Percentiles rank a stretch among this genome's conserved stretches.
Evolutionary conservation across 1,140 invertebrate genomes (phyloP).

Genomic region (Eumaeus atala): DNA sequence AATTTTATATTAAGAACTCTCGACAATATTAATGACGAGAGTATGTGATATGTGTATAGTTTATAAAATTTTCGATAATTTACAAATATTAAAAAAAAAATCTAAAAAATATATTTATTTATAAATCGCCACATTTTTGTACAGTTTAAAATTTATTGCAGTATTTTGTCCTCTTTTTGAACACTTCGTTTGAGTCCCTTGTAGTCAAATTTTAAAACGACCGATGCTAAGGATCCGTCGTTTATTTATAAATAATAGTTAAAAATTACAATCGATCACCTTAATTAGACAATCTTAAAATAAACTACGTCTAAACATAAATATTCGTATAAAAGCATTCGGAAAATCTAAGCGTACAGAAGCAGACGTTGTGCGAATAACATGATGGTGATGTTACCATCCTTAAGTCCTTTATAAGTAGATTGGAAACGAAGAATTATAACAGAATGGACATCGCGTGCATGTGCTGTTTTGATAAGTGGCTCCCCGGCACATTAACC

Average conservation of each 20-base stretch:
- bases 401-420: neutral
- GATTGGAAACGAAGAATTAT: neutral
- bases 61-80: too few relatives aligned
- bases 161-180: slow-evolving; percentile 5
- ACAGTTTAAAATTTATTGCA: neutral
- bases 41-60: too few relatives aligned
- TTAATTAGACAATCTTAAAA: slow-evolving; percentile 39
- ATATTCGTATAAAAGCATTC: slow-evolving; percentile 48
- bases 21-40: too few relatives aligned
- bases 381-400: neutral
- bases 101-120: too few relatives aligned
- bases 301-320: slow-evolving; percentile 40
- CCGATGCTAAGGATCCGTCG: too few relatives aligned
- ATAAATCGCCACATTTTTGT: too few relatives aligned
- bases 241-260: slow-evolving; percentile 12
- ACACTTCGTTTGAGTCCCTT: slow-evolving; percentile 2
- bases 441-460: too few relatives aligned
- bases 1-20: too few relatives aligned
- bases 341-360: slow-evolving; percentile 52
- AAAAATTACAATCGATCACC: slow-evolving; percentile 20
- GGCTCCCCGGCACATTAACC: too few relatives aligned
- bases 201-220: slow-evolving; percentile 1
- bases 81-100: too few relatives aligned
- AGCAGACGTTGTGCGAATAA: slow-evolving; percentile 41
- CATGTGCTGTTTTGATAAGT: too few relatives aligned